phyloP scores from a whole-genome alignment of 1,140 invertebrate species.

The Polyergus mexicanus region DNA sequence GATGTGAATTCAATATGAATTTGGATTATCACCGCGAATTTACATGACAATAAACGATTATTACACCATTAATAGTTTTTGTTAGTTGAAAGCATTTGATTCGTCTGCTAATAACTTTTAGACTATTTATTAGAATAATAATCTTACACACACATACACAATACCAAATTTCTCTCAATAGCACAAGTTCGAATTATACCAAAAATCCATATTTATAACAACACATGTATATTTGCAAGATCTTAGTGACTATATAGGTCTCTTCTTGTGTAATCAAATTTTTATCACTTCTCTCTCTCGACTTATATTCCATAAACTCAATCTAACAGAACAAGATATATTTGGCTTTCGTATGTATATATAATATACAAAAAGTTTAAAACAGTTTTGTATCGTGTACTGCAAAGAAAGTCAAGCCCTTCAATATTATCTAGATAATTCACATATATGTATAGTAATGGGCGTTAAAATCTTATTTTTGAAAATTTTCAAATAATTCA shows the following conservation, averaged over 20 bases:
- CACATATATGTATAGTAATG: too few species aligned
- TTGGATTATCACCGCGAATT: slow-evolving; percentile 22
- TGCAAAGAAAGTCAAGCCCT: background rate
- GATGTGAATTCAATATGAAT: background rate
- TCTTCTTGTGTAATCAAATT: background rate
- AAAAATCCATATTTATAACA: background rate
- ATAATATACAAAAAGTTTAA: background rate
- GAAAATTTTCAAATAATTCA: too few species aligned
- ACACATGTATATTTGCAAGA: background rate
- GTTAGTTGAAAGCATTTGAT: slow-evolving; percentile 4
- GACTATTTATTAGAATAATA: slow-evolving; percentile 13
- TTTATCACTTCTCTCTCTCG: background rate
- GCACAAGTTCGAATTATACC: background rate
- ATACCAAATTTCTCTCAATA: background rate
- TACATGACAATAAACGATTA: slow-evolving; percentile 49
- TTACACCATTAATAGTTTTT: slow-evolving; percentile 1
- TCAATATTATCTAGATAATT: slow-evolving; percentile 13
- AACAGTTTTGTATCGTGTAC: background rate
- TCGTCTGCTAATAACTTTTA: slow-evolving; percentile 39
- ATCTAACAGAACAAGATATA: slow-evolving; percentile 2
- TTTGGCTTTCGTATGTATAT: slow-evolving; percentile 2
- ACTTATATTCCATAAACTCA: background rate
- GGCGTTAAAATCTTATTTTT: too few species aligned
- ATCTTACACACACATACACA: slow-evolving; percentile 5
- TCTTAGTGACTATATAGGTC: background rate